Conservation (phyloP, 2,797 vertebrate genomes). For the Enteromius trimaculatus region DNA sequence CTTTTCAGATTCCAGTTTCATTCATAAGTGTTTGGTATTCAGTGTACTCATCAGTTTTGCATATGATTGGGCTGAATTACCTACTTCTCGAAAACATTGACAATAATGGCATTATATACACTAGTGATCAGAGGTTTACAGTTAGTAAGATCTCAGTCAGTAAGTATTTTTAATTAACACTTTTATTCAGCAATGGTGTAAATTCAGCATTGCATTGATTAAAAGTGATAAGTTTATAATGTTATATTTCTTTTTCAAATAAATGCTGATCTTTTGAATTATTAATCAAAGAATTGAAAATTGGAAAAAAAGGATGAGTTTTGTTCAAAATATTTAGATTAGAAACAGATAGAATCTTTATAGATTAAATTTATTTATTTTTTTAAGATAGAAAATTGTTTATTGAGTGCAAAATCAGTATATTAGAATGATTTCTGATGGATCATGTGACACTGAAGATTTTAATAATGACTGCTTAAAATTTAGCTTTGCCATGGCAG, state of each 20-base stretch:
- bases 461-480: background rate
- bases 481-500: background rate
- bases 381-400: background rate
- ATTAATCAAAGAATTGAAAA: background rate
- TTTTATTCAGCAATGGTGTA: background rate
- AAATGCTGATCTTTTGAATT: background rate
- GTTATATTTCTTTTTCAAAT: background rate
- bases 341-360: background rate
- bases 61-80: background rate
- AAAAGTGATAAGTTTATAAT: background rate
- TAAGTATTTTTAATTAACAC: background rate
- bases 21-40: background rate
- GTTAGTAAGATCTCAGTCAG: too few species aligned
- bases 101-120: background rate
- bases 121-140: too few species aligned
- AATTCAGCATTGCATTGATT: background rate
- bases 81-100: background rate
- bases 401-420: background rate
- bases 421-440: background rate
- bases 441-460: background rate
- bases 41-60: background rate
- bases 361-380: background rate
- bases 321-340: background rate
- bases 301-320: background rate
- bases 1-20: conserved; percentile 9